Conservation (phyloP, 2,888 invertebrate genomes). For the Branchipolynoe longqiensis region DNA sequence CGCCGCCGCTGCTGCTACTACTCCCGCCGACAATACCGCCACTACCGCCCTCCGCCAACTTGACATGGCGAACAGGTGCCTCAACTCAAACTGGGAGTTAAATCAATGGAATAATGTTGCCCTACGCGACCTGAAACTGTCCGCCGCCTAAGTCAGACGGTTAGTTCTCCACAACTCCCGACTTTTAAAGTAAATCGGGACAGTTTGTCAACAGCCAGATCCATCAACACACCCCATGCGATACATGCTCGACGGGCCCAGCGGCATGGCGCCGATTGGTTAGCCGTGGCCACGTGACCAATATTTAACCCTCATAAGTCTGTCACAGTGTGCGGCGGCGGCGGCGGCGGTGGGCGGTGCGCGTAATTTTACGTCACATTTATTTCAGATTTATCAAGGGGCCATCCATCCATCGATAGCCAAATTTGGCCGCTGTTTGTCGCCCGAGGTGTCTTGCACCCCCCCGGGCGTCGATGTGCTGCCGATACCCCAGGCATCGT, state of each 20-base stretch:
- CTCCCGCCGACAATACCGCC: not conserved
- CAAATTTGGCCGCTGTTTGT: slow-evolving; percentile 34
- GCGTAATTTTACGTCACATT: slow-evolving; percentile 65
- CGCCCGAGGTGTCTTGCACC: not conserved
- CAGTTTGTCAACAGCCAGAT: slow-evolving; percentile 58
- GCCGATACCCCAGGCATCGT: not conserved
- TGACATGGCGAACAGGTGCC: not conserved
- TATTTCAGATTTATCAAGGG: slow-evolving; percentile 64
- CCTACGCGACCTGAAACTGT: not conserved
- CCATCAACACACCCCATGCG: slow-evolving; percentile 47
- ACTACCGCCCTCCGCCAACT: not conserved
- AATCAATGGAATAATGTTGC: slow-evolving; percentile 7
- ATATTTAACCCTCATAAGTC: slow-evolving; percentile 63
- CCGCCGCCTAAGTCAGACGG: not conserved
- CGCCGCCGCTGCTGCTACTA: not conserved
- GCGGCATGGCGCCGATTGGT: slow-evolving; percentile 60
- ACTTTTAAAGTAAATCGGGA: slow-evolving; percentile 58
- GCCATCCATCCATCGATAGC: slow-evolving; percentile 61
- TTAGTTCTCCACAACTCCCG: not conserved
- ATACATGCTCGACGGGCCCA: slow-evolving; percentile 29
- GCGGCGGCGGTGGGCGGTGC: too few relatives aligned
- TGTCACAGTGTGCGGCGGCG: too few relatives aligned
- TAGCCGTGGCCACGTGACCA: slow-evolving; percentile 60
- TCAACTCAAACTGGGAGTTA: not conserved
- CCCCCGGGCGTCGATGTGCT: not conserved